Percentiles rank a stretch among this genome's conserved stretches.
Conservation (phyloP, 2,888 invertebrate species). For the Diplolepis rosae region DNA sequence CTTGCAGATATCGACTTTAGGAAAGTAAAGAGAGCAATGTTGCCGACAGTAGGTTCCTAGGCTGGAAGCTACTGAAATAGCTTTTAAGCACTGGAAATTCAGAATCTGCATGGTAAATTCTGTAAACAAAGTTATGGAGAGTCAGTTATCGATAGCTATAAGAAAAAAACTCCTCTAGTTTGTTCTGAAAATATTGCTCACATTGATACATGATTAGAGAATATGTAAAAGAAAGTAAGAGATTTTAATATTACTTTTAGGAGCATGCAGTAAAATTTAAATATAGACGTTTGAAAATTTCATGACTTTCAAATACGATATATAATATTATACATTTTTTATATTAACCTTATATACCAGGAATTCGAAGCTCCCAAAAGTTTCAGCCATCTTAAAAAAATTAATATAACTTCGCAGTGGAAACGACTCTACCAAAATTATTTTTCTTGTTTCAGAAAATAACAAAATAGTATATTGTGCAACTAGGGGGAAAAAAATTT, state of each 20-base stretch:
- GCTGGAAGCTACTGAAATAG: background rate
- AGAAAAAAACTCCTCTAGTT: background rate
- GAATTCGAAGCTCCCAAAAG: too few relatives aligned
- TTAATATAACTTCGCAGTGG: too few relatives aligned
- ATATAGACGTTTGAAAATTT: background rate
- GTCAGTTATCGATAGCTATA: background rate
- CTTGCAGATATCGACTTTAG: background rate
- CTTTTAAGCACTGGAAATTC: background rate
- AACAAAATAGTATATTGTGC: too few relatives aligned
- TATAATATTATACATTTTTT: too few relatives aligned
- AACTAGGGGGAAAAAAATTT: too few relatives aligned
- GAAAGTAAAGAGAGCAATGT: background rate
- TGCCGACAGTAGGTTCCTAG: constrained; percentile 13
- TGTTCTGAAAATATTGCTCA: background rate
- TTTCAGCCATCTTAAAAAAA: too few relatives aligned
- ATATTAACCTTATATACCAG: too few relatives aligned
- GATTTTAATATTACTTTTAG: background rate
- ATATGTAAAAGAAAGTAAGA: background rate
- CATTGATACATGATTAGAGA: background rate
- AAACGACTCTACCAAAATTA: too few relatives aligned
- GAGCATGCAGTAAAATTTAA: background rate
- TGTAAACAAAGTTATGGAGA: background rate
- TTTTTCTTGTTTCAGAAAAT: too few relatives aligned
- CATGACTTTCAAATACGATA: too few relatives aligned
- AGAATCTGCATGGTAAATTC: background rate